Conservation (phyloP, 2,888 invertebrate species). For the Rhagophthalmus giganteus region DNA sequence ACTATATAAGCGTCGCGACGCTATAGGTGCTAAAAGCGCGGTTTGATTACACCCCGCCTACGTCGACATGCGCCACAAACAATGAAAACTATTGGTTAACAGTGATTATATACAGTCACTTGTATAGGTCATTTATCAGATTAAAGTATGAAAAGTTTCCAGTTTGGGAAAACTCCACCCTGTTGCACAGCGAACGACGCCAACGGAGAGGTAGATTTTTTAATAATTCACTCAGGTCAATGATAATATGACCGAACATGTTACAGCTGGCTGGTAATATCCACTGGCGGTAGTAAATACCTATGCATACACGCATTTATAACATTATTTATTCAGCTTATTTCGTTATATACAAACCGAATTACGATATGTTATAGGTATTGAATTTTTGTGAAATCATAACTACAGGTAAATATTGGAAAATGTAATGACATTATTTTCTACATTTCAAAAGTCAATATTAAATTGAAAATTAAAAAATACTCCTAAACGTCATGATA, state of each 20-base stretch:
- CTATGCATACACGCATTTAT: slow-evolving; percentile 24
- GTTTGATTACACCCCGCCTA: slow-evolving; percentile 43
- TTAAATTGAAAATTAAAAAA: no score
- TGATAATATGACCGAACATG: slow-evolving; percentile 39
- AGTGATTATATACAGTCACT: slow-evolving; percentile 29
- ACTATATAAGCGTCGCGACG: slow-evolving; percentile 47
- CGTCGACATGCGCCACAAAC: slow-evolving; percentile 42
- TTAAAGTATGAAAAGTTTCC: slow-evolving; percentile 34
- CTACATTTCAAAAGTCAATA: no score
- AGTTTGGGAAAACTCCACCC: slow-evolving; percentile 43
- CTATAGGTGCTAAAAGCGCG: slow-evolving; percentile 36
- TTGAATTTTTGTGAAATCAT: no score
- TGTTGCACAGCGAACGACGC: slow-evolving; percentile 29
- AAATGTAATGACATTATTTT: no score
- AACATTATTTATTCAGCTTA: slow-evolving; percentile 23
- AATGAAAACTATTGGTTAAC: slow-evolving; percentile 38
- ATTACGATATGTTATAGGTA: no score
- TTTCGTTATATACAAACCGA: slow-evolving; percentile 13
- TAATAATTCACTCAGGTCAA: slow-evolving; percentile 39
- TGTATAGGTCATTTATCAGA: slow-evolving; percentile 20
- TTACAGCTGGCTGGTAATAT: slow-evolving; percentile 24
- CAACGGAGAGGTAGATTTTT: slow-evolving; percentile 28
- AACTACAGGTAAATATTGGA: no score
- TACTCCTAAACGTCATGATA: no score
- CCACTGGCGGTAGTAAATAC: slow-evolving; percentile 20